Conservation (phyloP, 1,140 invertebrate species). For the Drosophila repleta region DNA sequence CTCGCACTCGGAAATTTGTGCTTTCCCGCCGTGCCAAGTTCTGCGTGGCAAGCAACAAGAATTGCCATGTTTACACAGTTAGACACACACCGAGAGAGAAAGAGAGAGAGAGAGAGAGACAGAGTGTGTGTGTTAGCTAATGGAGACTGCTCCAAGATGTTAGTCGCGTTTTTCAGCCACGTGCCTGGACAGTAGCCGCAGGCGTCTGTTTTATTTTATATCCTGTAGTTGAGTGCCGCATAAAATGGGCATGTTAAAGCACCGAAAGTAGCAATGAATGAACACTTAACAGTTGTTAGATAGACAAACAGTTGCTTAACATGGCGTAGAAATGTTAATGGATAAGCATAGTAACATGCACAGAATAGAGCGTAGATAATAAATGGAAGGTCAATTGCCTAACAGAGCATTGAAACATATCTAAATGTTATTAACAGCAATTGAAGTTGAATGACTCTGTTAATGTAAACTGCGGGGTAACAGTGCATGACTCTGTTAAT, state of each 20-base stretch:
- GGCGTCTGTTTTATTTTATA: slow-evolving; percentile 31
- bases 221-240: slow-evolving; percentile 13
- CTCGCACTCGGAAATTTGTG: slow-evolving; percentile 49
- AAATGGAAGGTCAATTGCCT: too few relatives aligned
- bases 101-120: background rate
- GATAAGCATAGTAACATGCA: background rate
- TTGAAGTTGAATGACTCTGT: too few relatives aligned
- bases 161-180: slow-evolving; percentile 66
- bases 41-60: slow-evolving; percentile 44
- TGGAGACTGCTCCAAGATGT: slow-evolving; percentile 10
- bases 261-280: background rate
- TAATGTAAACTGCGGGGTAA: too few relatives aligned
- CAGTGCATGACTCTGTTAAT: too few relatives aligned
- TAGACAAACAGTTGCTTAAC: too few relatives aligned
- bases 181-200: slow-evolving; percentile 51
- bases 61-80: slow-evolving; percentile 48
- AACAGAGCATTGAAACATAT: too few relatives aligned
- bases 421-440: too few relatives aligned
- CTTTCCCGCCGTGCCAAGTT: slow-evolving; percentile 39
- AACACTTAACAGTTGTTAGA: background rate
- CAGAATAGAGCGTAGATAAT: too few relatives aligned
- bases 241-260: slow-evolving; percentile 15
- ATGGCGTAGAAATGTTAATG: background rate
- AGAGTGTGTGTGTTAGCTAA: background rate
- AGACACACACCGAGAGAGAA: slow-evolving; percentile 15